A percentile compares a stretch with the other conserved stretches of the same genome.
These are phyloP conservation scores for Caranx melampygus DNA, from an alignment of 2,113 vertebrate genomes.

Conservation along the genomic window DNA sequence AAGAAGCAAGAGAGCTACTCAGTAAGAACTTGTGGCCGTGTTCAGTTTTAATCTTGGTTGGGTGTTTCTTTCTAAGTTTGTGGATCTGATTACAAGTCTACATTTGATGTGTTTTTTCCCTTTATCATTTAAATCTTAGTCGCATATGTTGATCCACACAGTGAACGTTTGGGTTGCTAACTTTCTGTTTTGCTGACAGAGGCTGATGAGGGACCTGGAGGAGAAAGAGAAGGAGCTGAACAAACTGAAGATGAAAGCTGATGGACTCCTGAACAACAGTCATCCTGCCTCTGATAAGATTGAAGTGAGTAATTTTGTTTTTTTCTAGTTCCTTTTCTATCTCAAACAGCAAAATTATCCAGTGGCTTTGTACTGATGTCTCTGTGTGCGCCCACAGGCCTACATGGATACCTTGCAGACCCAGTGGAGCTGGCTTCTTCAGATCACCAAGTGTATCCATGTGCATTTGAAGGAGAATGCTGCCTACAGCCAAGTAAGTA, in stretches of 20 bases:
- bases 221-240: constrained; percentile 97
- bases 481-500: constrained; percentile 92
- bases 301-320: constrained; percentile 80
- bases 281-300: constrained; percentile 97
- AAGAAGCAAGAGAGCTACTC: constrained; percentile 96
- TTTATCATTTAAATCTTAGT: not conserved
- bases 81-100: not conserved
- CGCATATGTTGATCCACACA: not conserved
- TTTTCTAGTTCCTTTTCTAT: not conserved
- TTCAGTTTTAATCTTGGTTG: not conserved
- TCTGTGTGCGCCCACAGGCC: constrained; percentile 78
- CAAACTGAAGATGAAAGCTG: constrained; percentile 94
- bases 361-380: constrained; percentile 24
- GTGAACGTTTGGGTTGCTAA: not conserved
- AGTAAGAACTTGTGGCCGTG: constrained; percentile 77
- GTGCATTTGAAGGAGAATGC: constrained; percentile 96
- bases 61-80: not conserved
- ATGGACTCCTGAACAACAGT: constrained; percentile 88
- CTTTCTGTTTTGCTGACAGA: constrained; percentile 76
- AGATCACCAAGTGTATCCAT: constrained; percentile 97
- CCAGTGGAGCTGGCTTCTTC: constrained; percentile 99
- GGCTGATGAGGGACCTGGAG: constrained; percentile 94
- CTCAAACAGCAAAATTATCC: not conserved
- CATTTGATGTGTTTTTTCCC: not conserved
- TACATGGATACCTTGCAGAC: constrained; percentile 99